phyloP scores from a whole-genome alignment of 2,797 vertebrate species.

The Sternarchorhynchus goeldii region DNA sequence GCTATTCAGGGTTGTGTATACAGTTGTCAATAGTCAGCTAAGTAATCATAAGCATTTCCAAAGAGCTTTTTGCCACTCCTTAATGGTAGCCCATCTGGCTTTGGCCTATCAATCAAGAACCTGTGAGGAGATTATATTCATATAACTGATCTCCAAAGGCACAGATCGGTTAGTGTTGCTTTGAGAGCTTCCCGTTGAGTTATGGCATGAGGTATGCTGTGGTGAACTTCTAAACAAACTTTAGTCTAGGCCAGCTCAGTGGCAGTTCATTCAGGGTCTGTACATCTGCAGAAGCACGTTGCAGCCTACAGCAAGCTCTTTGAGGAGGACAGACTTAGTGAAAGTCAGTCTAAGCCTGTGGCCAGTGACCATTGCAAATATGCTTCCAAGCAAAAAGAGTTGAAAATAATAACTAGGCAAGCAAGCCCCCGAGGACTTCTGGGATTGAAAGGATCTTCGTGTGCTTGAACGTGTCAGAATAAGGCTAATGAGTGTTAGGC shows the following conservation, averaged over 20 bases:
- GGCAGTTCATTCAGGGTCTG: too few species aligned
- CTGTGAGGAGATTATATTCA: too few species aligned
- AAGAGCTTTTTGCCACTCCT: too few species aligned
- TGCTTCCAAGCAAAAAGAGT: conserved; percentile 13
- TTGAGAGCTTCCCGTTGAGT: too few species aligned
- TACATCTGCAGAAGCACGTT: too few species aligned
- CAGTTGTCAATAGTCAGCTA: too few species aligned
- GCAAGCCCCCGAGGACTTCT: neutral
- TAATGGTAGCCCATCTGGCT: too few species aligned
- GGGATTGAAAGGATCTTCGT: conserved; percentile 1
- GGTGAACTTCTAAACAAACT: neutral
- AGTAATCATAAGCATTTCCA: too few species aligned
- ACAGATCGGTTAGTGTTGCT: too few species aligned
- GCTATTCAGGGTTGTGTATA: too few species aligned
- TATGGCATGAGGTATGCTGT: neutral
- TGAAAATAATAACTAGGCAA: neutral
- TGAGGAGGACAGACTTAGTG: conserved; percentile 11
- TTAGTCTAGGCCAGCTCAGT: neutral
- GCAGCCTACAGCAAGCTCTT: neutral
- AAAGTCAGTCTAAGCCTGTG: conserved; percentile 1
- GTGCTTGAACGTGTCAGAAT: conserved; percentile 10
- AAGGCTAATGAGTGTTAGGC: neutral
- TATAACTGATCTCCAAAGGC: too few species aligned
- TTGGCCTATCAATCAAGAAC: too few species aligned
- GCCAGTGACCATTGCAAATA: neutral